Evolutionary conservation across 2,113 vertebrate genomes (phyloP), one percentile per base, ranked within the genome.

Genomic region (Corvus moneduloides): DNA sequence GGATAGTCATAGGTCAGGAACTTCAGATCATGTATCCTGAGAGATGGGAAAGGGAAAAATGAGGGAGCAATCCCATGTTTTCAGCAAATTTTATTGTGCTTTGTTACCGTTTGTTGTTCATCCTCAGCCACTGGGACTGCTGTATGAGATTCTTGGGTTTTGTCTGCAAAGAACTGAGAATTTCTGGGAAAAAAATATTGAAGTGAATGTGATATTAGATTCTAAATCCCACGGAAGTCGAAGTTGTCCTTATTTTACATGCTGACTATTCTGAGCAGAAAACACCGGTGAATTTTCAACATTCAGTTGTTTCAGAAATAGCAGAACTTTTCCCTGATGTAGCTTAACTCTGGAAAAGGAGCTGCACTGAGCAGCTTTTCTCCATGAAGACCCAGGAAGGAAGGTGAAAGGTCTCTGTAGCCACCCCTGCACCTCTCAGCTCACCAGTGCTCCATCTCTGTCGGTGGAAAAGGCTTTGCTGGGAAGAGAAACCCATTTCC

Each of bases 1-100:
- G 0, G 21, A 4, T 7, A 66, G 9, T 39, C 1, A 0, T 4
- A 16, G 17, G 23, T 49, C 59, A 66, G 64, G 59, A 52, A 8
- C 16, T 33, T 52, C 4, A 66, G 20, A 24, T 2, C 7, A 5
- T 58, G 4, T 5, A 10, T 9, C 13, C 22, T n/a, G 22, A 44
- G 66, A 77, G 32, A 1, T 41, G 55, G 43, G 41, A 77, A 83
- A 66, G 11, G 15, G 10, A 18, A 10, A 74, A 87, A 54, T 28
- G 43, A 56, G 20, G 33, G 2, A 52, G 23, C 5, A 64, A 32
- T 17, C 15, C 14, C 43, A 37, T 0, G 2, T 67, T 93, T 78
- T 52, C 44, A 68, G 30, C 16, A 64, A 82, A 16, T 52, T 61
- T 62, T 61, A 15, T 18, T 46, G 16, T 39, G 27, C 7, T 64